Evolutionary conservation across 2,888 invertebrate genomes (phyloP).

Genomic region (Lepidonotus clava): DNA sequence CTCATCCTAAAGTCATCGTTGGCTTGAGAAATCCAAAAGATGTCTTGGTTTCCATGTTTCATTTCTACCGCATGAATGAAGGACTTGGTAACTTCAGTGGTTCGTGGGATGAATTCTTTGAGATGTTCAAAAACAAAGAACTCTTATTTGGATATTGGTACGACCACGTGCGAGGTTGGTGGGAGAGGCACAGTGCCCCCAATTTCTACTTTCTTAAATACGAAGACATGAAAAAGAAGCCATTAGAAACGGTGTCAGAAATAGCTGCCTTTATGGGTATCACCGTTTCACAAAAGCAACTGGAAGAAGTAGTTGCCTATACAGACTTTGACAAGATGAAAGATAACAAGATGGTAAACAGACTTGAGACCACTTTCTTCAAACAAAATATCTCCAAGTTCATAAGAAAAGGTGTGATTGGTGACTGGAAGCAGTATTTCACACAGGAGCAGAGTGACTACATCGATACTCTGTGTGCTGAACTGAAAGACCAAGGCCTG

Average conservation of each 20-base stretch:
- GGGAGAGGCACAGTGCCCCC: too few species aligned
- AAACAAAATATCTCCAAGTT: neutral
- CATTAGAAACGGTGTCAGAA: neutral
- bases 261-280: neutral
- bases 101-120: neutral
- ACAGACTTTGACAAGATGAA: neutral
- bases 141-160: neutral
- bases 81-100: neutral
- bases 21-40: constrained; percentile 19
- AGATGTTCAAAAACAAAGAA: neutral
- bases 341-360: neutral
- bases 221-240: neutral
- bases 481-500: neutral
- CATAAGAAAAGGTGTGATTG: constrained; percentile 15
- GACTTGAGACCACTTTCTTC: neutral
- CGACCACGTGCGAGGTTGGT: constrained; percentile 3
- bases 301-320: neutral
- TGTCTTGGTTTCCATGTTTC: neutral
- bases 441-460: neutral
- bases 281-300: neutral
- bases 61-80: neutral
- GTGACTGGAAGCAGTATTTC: constrained; percentile 15
- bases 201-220: neutral
- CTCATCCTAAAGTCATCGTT: neutral
- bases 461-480: neutral